These are phyloP conservation scores for Babylonia areolata DNA, from an alignment of 1,140 invertebrate species.

Conservation along the genomic window DNA sequence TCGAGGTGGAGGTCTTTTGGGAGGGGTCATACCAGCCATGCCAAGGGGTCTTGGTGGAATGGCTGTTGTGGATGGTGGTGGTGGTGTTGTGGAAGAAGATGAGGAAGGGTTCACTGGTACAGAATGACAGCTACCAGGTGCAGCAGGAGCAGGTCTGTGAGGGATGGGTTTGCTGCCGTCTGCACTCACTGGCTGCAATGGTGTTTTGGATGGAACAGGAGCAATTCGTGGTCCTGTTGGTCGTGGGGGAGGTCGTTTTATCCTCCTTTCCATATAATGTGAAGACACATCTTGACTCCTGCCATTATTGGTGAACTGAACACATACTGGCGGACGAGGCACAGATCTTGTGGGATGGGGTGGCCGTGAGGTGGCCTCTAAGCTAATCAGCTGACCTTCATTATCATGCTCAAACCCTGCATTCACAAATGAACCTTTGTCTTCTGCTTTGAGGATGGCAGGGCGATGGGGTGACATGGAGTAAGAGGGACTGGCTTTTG, in stretches of 20 bases:
- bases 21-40: not conserved
- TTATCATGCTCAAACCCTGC: constrained; percentile 34
- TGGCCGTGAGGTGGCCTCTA: not conserved
- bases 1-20: constrained; percentile 27
- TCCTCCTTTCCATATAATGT: not conserved
- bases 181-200: constrained; percentile 19
- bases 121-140: constrained; percentile 25
- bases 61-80: constrained; percentile 4
- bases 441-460: not conserved
- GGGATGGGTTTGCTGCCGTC: constrained; percentile 43
- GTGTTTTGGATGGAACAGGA: constrained; percentile 45
- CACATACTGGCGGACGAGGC: constrained; percentile 52
- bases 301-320: not conserved
- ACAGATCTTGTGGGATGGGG: constrained; percentile 22
- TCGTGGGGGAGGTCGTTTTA: constrained; percentile 61
- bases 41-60: constrained; percentile 33
- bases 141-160: constrained; percentile 53
- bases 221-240: constrained; percentile 58
- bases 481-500: not conserved
- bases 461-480: constrained; percentile 10
- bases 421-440: constrained; percentile 40
- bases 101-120: not conserved
- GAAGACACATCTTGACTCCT: too few relatives aligned
- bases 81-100: too few relatives aligned
- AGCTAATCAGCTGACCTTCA: constrained; percentile 33